A percentile compares a stretch with the other conserved stretches of the same genome.
These are phyloP conservation scores for Rhabdornis inornatus DNA, from an alignment of 2,113 vertebrate species.

Conservation along the genomic window DNA sequence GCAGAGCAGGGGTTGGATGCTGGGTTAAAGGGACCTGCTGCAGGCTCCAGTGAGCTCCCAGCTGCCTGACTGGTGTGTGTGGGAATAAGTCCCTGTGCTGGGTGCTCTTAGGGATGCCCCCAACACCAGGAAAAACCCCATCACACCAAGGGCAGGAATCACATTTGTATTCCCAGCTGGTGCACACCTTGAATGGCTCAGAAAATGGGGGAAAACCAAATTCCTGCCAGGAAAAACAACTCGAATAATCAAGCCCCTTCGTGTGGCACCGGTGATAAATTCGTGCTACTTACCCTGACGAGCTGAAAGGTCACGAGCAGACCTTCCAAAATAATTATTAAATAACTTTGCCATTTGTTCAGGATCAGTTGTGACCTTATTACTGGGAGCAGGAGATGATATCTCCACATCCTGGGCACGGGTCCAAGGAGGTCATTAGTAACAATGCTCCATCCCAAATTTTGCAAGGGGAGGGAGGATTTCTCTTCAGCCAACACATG, in stretches of 20 bases:
- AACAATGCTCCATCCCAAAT: constrained; percentile 61
- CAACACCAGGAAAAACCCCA: rapidly evolving
- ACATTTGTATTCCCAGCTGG: background rate
- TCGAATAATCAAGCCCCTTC: constrained; percentile 39
- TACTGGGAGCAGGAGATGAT: constrained; percentile 68
- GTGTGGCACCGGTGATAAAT: constrained; percentile 53
- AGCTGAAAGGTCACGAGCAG: constrained; percentile 70
- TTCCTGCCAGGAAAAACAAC: constrained; percentile 51
- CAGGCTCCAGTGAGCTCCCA: rapidly evolving
- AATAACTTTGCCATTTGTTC: constrained; percentile 76
- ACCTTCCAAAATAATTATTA: constrained; percentile 72
- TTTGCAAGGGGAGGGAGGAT: constrained; percentile 60
- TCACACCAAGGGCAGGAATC: rapidly evolving
- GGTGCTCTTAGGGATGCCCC: background rate
- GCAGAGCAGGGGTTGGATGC: rapidly evolving
- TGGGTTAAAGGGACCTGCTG: rapidly evolving
- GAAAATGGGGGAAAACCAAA: background rate
- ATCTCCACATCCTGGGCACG: constrained; percentile 63
- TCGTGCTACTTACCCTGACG: constrained; percentile 53
- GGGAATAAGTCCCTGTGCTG: background rate
- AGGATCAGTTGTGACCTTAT: constrained; percentile 74
- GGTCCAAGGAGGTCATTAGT: constrained; percentile 71
- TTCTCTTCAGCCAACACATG: constrained; percentile 47
- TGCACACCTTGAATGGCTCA: background rate
- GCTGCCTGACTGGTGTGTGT: background rate